A percentile compares a stretch with the other conserved stretches of the same genome.
Conservation (phyloP, 2,797 vertebrate genomes). For the Danionella dracula region DNA sequence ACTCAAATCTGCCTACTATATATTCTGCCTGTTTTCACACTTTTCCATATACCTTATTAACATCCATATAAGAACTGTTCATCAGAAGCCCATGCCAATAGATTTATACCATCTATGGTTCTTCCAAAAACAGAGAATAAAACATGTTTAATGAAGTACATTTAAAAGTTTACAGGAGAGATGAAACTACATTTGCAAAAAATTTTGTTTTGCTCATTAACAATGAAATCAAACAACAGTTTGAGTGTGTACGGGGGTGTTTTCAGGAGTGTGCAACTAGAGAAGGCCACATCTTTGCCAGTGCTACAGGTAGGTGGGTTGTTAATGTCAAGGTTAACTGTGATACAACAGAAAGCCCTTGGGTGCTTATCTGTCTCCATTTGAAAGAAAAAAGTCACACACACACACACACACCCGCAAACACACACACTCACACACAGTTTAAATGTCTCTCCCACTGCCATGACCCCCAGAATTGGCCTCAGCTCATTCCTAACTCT, state of each 20-base stretch:
- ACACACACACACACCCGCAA: neutral
- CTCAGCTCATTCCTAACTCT: slow-evolving; percentile 11
- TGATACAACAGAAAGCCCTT: slow-evolving; percentile 39
- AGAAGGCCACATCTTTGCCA: slow-evolving; percentile 40
- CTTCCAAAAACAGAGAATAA: no score
- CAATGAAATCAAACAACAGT: no score
- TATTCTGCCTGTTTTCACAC: no score
- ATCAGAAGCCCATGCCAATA: no score
- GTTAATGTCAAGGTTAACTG: slow-evolving; percentile 43
- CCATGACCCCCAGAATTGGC: slow-evolving; percentile 32
- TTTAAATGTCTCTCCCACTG: slow-evolving; percentile 13
- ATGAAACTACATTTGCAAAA: no score
- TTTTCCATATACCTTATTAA: no score
- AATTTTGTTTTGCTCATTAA: no score
- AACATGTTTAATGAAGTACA: no score
- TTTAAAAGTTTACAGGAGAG: no score
- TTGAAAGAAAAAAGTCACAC: neutral
- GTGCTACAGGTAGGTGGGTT: slow-evolving; percentile 44
- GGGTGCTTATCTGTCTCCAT: slow-evolving; percentile 50
- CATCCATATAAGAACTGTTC: no score
- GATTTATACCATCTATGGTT: no score
- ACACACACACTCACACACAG: neutral
- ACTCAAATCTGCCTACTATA: no score
- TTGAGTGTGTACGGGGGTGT: neutral
- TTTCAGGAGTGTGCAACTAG: slow-evolving; percentile 3